Percentiles rank a stretch among this genome's conserved stretches.
Conservation (phyloP, 2,113 vertebrate genomes). For the Thamnaconus septentrionalis region DNA sequence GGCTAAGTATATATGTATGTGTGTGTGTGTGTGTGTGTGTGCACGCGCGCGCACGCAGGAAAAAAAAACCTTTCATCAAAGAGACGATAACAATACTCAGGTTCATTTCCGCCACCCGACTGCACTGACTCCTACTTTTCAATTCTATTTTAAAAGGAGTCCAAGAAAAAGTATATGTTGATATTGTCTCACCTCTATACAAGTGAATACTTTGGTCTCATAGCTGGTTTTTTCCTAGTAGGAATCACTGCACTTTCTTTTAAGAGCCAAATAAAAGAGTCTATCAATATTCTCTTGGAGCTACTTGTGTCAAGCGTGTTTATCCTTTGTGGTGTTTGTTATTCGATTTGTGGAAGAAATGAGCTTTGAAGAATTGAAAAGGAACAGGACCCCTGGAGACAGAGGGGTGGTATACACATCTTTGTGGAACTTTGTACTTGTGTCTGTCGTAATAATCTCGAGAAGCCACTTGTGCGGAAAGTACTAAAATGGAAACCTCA, state of each 20-base stretch:
- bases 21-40: too few relatives aligned
- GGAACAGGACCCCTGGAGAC: constrained; percentile 11
- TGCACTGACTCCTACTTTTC: constrained; percentile 27
- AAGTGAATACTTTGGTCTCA: constrained; percentile 49
- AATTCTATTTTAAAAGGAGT: constrained; percentile 52
- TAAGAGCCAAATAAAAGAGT: constrained; percentile 14
- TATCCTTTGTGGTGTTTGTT: constrained; percentile 26
- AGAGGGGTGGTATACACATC: constrained; percentile 39
- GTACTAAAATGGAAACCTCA: constrained; percentile 36
- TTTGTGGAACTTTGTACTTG: constrained; percentile 21
- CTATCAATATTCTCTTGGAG: neutral
- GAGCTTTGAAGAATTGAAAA: constrained; percentile 30
- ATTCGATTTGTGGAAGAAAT: constrained; percentile 34
- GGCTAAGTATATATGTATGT: too few relatives aligned
- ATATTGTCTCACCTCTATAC: constrained; percentile 36
- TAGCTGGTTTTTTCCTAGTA: constrained; percentile 15
- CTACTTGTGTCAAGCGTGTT: constrained; percentile 21
- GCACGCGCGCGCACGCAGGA: too few relatives aligned
- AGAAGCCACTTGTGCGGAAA: constrained; percentile 26
- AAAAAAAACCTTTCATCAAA: constrained; percentile 13
- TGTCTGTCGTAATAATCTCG: constrained; percentile 37
- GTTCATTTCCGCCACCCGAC: too few relatives aligned
- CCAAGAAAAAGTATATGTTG: constrained; percentile 9
- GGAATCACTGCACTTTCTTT: constrained; percentile 9
- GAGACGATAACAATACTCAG: constrained; percentile 11